Evolutionary conservation across 2,797 vertebrate species (phyloP), one percentile per base, ranked within the genome.

Genomic region (Microctenopoma stevenorrisi): DNA sequence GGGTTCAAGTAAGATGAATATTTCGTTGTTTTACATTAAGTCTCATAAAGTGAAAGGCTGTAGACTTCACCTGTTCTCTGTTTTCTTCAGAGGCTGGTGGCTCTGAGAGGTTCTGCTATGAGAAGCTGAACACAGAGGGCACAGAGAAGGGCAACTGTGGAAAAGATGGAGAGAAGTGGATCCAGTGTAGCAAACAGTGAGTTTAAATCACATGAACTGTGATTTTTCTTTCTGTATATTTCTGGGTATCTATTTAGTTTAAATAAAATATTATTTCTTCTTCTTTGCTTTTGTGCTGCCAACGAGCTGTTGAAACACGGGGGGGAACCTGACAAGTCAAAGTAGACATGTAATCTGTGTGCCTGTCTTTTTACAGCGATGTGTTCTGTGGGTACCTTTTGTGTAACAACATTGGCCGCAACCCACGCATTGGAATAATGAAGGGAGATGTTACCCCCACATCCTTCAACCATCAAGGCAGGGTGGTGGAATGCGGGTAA

Each of bases 141-240:
- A 98, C 98, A 0, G 96, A 97, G 86, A 99, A 99, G 81, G 98
- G 98, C 16, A 99, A 99, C 91, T 99, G 98, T 76, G 98, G 98
- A 50, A 97, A 92, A 82, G 96, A 98, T 47, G 96, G 97, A 86
- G 96, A 97, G 4, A 94, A 94, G 51, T 99, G 96, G 96, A 86
- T 98, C 85, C 96, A 96, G 87, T 99, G 98, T 88, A 97, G 96
- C 93, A 99, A 99, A 89, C 98, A 99, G 98, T 99, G 92, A 96
- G 98, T 68, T 70, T 25, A 64, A 16, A 61, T 55, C 33, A 14
- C 51, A 49, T 40, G 3, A 35, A 18, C 52, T 7, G 2, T 18
- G 25, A 1, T 26, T 68, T 69, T 46, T 18, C 9, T 40, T 1
- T 16, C 3, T 12, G 22, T 38, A 3, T 2, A 4, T 38, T 12